A percentile compares a stretch with the other conserved stretches of the same genome.
Evolutionary conservation across 2,113 vertebrate genomes (phyloP).

Genomic region (Narcine bancroftii): DNA sequence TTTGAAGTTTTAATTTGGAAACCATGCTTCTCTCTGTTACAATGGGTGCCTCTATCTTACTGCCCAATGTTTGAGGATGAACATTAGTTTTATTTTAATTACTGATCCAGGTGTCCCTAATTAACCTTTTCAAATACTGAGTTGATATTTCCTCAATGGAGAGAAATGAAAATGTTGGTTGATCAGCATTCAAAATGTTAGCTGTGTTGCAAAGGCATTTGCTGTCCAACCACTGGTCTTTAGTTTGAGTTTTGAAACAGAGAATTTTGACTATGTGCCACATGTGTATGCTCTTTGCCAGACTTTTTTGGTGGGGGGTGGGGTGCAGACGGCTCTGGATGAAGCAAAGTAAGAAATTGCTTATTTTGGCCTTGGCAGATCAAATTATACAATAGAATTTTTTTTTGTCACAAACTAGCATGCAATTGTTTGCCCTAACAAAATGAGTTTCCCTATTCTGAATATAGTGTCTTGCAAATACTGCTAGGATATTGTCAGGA

Average conservation of each 20-base stretch:
- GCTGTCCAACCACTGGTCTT: background rate
- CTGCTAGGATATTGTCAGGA: background rate
- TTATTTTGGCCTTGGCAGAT: background rate
- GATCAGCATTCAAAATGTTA: background rate
- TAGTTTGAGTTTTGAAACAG: background rate
- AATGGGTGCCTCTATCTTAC: background rate
- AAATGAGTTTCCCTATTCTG: background rate
- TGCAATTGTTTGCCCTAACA: background rate
- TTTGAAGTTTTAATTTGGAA: background rate
- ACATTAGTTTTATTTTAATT: background rate
- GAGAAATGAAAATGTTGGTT: background rate
- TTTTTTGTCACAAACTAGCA: background rate
- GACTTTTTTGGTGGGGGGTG: background rate
- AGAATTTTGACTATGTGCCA: constrained; percentile 27
- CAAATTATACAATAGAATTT: background rate
- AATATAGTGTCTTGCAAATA: background rate
- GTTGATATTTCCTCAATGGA: background rate
- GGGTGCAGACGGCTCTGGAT: no score
- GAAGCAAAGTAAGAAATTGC: background rate
- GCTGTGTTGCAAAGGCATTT: background rate
- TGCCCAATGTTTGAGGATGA: background rate
- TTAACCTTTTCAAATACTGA: background rate
- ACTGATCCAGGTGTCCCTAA: background rate
- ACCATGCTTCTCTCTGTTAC: background rate
- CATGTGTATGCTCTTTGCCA: background rate